phyloP scores from a whole-genome alignment of 2,797 vertebrate genomes.

The Sebastes hubbsi region DNA sequence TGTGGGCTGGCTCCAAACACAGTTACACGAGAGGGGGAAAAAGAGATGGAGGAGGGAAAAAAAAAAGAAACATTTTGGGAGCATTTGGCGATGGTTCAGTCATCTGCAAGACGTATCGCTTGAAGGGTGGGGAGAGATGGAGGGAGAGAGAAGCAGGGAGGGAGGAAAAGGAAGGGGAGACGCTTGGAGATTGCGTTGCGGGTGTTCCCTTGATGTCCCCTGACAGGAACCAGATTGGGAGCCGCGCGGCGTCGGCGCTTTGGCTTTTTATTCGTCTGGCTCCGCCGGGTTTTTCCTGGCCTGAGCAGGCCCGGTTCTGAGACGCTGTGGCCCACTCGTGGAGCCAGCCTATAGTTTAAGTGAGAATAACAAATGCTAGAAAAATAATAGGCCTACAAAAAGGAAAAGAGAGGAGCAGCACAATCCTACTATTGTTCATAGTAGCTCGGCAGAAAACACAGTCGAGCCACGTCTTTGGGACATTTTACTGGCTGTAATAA shows the following conservation, averaged over 20 bases:
- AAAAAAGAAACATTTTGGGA: constrained; percentile 69
- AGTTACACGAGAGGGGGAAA: constrained; percentile 70
- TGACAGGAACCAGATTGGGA: constrained; percentile 89
- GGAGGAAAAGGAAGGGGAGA: constrained; percentile 74
- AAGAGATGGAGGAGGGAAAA: constrained; percentile 47
- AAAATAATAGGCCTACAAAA: constrained; percentile 77
- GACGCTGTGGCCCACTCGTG: constrained; percentile 78
- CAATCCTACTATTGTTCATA: constrained; percentile 82
- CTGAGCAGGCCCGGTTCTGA: constrained; percentile 77
- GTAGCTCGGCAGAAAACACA: constrained; percentile 71
- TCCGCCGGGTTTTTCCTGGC: constrained; percentile 87
- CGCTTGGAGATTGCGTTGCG: constrained; percentile 86
- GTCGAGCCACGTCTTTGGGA: constrained; percentile 71
- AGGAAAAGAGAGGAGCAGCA: constrained; percentile 74
- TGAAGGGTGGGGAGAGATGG: constrained; percentile 70
- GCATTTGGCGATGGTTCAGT: constrained; percentile 81
- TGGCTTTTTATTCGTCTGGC: constrained; percentile 86
- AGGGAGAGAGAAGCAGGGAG: constrained; percentile 58
- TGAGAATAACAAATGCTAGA: constrained; percentile 85
- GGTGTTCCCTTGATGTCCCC: constrained; percentile 89
- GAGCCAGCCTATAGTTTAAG: constrained; percentile 82
- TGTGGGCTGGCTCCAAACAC: constrained; percentile 80
- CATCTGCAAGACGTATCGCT: constrained; percentile 80
- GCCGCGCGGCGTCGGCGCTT: constrained; percentile 79
- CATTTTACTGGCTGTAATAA: constrained; percentile 81